These are phyloP conservation scores for Eupithecia abbreviata DNA, from an alignment of 2,888 invertebrate species.

Conservation along the genomic window DNA sequence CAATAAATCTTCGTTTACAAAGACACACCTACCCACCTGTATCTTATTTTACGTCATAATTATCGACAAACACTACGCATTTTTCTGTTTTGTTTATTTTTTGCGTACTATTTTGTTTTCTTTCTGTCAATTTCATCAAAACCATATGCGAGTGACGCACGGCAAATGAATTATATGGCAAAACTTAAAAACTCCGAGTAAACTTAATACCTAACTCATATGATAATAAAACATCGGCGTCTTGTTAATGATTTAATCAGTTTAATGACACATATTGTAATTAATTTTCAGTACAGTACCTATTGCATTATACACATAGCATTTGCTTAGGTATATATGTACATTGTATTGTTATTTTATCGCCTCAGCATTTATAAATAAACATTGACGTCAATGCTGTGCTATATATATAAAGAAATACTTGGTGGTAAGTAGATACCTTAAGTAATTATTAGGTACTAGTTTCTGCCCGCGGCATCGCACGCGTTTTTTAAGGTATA, in stretches of 20 bases:
- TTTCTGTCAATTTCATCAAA: not conserved
- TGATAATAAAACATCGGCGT: not conserved
- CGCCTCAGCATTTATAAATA: conserved; percentile 6
- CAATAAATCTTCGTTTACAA: not conserved
- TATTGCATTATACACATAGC: not conserved
- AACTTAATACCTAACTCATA: not conserved
- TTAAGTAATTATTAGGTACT: not conserved
- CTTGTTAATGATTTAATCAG: conserved; percentile 1
- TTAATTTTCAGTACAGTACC: not conserved
- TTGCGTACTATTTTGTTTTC: not conserved
- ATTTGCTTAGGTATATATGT: not conserved
- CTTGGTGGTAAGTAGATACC: not conserved
- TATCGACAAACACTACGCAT: conserved; percentile 23
- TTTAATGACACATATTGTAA: not conserved
- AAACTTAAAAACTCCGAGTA: not conserved
- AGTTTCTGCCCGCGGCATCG: no score
- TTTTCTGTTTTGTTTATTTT: conserved; percentile 18
- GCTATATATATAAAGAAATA: not conserved
- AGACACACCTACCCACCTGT: conserved; percentile 12
- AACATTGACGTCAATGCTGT: conserved; percentile 13
- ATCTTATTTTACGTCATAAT: conserved; percentile 7
- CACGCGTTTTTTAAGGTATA: no score
- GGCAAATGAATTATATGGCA: not conserved
- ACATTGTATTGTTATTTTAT: not conserved
- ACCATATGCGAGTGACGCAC: not conserved